Base-by-base conservation (phyloP, 35 echinoderm and acorn worm genomes). In the Amphiura filiformis region DNA sequence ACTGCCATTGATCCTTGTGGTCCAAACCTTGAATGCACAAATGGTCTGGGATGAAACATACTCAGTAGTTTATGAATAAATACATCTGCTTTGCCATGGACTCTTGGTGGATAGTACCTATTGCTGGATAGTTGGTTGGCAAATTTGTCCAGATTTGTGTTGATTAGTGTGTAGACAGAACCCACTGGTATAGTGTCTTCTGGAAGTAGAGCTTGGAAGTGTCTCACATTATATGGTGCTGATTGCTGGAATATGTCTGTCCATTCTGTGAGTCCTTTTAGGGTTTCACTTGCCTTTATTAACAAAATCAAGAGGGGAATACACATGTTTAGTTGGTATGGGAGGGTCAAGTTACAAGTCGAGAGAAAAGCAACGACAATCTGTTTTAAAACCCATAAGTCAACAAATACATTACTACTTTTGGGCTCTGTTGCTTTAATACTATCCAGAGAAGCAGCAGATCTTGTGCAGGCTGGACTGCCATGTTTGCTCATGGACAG, bases 81-180 rank as follows among this genome's bases (percentile, higher is more conserved):
- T 1, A 94, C 61, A 77, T 82, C 95, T 15, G 17, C 28, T 57
- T 93, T 93, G 28, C 86, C 87, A 15, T 81, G 85, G 13, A 91
- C 92, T 56, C 56, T 85, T 35, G 95, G 92, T 22, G 95, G 95
- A 47, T 81, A 97, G 92, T 91, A 97, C 0, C 95, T 84, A 36
- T 97, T 97, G 78, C 92, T 97, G 34, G 95, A 97, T 42, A 97
- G 75, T 18, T 86, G 86, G 34, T 86, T 97, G 57, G 92, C 30
- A 31, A 97, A 91, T 38, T 91, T 38, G 64, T 94, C 94, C 35
- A 97, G 86, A 31, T 89, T 97, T 75, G 92, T 91, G 26, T 90
- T 82, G 77, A 97, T 89, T 41, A 97, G 70, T 36, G 77, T 88
- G 47, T 94, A 97, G 38, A 85, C 57, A 81, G 91, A 41, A 15